Conservation (phyloP, 2,797 vertebrate genomes). For the Crax fasciolata region DNA sequence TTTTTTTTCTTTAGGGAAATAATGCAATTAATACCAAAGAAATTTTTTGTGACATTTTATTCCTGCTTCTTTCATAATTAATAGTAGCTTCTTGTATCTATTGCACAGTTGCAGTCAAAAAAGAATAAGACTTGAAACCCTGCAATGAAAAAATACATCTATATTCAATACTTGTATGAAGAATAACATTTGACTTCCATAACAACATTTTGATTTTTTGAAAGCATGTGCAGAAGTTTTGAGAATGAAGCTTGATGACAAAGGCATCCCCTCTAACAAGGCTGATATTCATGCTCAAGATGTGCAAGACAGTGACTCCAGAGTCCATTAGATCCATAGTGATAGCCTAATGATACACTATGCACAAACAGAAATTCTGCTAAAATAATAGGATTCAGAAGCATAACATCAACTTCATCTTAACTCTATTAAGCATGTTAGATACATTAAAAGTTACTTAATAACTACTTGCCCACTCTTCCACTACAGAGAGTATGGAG, state of each 20-base stretch:
- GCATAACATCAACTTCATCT: not conserved
- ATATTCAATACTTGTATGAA: not conserved
- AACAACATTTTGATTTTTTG: not conserved
- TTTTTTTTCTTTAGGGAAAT: not conserved
- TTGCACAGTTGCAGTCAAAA: not conserved
- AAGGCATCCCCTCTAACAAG: not conserved
- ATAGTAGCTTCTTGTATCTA: not conserved
- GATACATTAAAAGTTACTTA: not conserved
- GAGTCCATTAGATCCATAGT: conserved; percentile 10
- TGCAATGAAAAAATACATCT: conserved; percentile 16
- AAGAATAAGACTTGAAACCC: conserved; percentile 27
- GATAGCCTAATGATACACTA: not conserved
- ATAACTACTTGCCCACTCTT: not conserved
- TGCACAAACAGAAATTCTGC: not conserved
- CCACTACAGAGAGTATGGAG: not conserved
- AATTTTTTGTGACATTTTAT: conserved; percentile 43
- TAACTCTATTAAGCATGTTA: not conserved
- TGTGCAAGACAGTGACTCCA: not conserved
- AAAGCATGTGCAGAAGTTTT: conserved; percentile 3
- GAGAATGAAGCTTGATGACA: conserved; percentile 31
- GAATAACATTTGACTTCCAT: not conserved
- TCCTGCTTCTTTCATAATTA: conserved; percentile 23
- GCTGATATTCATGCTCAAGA: not conserved
- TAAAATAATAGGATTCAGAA: not conserved
- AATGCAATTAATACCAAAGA: conserved; percentile 35